Base-by-base conservation (phyloP, 1,140 invertebrate genomes). In the Pseudobourletiella spinata region DNA sequence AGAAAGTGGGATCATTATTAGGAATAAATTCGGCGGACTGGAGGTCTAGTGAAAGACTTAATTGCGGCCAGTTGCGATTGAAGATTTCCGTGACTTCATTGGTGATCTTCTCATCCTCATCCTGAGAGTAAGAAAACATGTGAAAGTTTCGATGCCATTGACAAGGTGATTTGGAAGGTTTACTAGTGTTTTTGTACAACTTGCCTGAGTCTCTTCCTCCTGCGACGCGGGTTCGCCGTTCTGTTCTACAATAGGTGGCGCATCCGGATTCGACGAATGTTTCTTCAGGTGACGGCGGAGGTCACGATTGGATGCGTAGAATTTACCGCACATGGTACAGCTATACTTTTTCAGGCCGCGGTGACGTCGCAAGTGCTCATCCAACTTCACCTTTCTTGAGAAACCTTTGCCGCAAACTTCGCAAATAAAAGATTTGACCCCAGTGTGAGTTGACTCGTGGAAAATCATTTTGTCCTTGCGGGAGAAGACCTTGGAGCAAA, bases 351-450 rank as follows among this genome's bases (percentile, higher is more conserved):
- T 32, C 28, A 44, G 39, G 14, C 24, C 60, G 32, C 18, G 24
- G 20, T 62, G 60, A 15, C 63, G 30, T 1, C 43, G 11, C 14
- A 25, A 25, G 26, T 64, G 63, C 11, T 64, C 63, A 24, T 64
- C 57, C 22, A 64, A 30, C 2, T 60, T 59, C 3, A 30, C 43
- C 42, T 64, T 64, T 8, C 57, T 18, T 1, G 48, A 50, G 24
- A 64, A 64, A 15, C 50, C n/a, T 35, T 43, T 52, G 1, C 63
- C 63, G 56, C 63, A 64, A 20, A 56, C 32, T n/a, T 56, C 46
- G n/a, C 63, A 64, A 30, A 29, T 44, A 48, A 59, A 59, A 3
- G 50, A 26, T 28, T 64, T 64, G 1, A 50, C 30, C 18, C 61
- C 61, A 18, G 61, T 63, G 26, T 63, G 61, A 42, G 35, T 52